Evolutionary conservation across 2,888 invertebrate genomes (phyloP).

Genomic region (Leptopterna dolabrata): DNA sequence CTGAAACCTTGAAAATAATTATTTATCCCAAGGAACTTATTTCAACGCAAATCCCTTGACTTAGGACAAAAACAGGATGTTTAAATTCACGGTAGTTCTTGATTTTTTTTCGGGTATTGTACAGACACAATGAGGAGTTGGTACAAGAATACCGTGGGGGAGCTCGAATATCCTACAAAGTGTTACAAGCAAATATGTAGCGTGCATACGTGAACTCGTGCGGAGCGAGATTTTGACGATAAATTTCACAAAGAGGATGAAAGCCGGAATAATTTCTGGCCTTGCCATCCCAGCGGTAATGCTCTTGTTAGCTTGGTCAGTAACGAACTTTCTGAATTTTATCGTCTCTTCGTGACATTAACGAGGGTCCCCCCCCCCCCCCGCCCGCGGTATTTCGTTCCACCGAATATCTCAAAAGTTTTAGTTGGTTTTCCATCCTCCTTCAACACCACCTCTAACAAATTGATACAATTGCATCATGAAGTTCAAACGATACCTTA

Average conservation of each 20-base stretch:
- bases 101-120: too few species aligned
- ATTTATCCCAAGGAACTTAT: too few species aligned
- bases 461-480: slow-evolving; percentile 30
- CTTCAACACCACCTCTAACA: background rate
- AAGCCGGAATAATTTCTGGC: slow-evolving; percentile 2
- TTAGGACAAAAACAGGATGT: too few species aligned
- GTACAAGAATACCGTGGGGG: too few species aligned
- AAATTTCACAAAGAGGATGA: background rate
- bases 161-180: too few species aligned
- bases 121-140: too few species aligned
- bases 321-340: slow-evolving; percentile 33
- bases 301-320: slow-evolving; percentile 12
- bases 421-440: background rate
- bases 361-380: background rate
- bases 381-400: background rate
- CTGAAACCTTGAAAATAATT: too few species aligned
- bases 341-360: background rate
- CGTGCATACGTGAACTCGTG: background rate
- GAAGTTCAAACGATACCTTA: slow-evolving; percentile 47
- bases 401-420: background rate
- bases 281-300: background rate
- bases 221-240: background rate
- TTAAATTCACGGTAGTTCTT: too few species aligned
- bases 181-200: background rate
- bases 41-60: too few species aligned